Evolutionary conservation across 2,113 vertebrate species (phyloP).

Genomic region (Porphyrio hochstetteri): DNA sequence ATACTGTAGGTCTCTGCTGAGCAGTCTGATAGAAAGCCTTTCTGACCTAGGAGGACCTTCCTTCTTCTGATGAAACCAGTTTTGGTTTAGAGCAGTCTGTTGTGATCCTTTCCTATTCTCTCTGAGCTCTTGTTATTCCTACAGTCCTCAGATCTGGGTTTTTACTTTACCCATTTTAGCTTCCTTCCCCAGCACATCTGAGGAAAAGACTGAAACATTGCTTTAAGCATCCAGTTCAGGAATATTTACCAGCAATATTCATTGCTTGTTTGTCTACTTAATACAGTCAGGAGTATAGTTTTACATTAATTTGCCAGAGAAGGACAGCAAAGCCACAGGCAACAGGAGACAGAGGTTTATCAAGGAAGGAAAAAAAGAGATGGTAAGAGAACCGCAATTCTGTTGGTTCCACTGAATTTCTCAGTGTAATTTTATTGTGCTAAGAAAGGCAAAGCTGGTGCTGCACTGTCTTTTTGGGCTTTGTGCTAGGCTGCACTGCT

Average conservation of each 20-base stretch:
- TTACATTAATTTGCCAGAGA: not conserved
- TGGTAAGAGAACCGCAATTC: not conserved
- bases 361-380: not conserved
- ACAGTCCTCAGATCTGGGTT: not conserved
- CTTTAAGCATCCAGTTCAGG: not conserved
- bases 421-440: not conserved
- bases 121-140: not conserved
- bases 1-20: not conserved
- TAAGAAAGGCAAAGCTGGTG: not conserved
- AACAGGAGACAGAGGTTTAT: not conserved
- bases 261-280: not conserved
- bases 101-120: fast-evolving
- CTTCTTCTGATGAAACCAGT: not conserved
- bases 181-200: not conserved
- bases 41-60: not conserved
- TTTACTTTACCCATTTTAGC: not conserved
- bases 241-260: not conserved
- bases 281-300: not conserved
- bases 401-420: not conserved
- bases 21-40: not conserved
- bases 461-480: not conserved
- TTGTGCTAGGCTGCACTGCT: not conserved
- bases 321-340: not conserved
- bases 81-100: not conserved
- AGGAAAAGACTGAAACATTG: not conserved